Evolutionary conservation across 1,140 invertebrate species (phyloP), one percentile per base, ranked within the genome.

Genomic region (Nixonia krombeini): DNA sequence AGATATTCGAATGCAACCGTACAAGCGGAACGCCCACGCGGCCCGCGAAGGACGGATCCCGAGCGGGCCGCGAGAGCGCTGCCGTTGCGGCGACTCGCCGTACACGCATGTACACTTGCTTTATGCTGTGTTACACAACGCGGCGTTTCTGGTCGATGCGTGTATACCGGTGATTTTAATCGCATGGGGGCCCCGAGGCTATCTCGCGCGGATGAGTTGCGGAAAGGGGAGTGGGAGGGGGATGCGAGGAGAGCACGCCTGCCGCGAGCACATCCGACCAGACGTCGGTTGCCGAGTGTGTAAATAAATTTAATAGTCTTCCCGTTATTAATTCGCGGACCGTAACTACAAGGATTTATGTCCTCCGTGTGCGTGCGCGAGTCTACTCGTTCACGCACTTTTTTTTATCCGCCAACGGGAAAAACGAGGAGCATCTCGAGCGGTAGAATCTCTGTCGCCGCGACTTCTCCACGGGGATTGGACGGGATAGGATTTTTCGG

Each of bases 91-190:
- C n/a, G 37, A 8, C 37, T 33, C 16, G 37, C 15, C 40, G 40
- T 42, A 38, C 37, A 23, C 17, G 29, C 33, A 45, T 37, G 18
- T 50, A 51, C 18, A 51, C 45, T 21, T 47, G 15, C 29, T 45
- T 45, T 29, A n/a, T 45, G 44, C 37, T 6, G 10, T 21, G 38
- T 47, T 44, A 42, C 37, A 45, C 12, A 59, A 45, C 55, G 42
- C 49, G 16, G 44, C 13, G 25, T 51, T 31, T 55, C 49, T 37
- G 25, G 10, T 16, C 42, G 28, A 53, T 55, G 10, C 37, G 56
- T 50, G 52, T 69, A 53, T 57, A 59, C 56, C 59, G 69, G 57
- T 59, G 65, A 75, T 73, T 75, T 72, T 72, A 76, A 76, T 76
- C 74, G 67, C 45, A 37, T 17, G 35, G 28, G 49, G n/a, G n/a